Evolutionary conservation across 2,113 vertebrate species (phyloP), one percentile per base, ranked within the genome.

Genomic region (Colius striatus): DNA sequence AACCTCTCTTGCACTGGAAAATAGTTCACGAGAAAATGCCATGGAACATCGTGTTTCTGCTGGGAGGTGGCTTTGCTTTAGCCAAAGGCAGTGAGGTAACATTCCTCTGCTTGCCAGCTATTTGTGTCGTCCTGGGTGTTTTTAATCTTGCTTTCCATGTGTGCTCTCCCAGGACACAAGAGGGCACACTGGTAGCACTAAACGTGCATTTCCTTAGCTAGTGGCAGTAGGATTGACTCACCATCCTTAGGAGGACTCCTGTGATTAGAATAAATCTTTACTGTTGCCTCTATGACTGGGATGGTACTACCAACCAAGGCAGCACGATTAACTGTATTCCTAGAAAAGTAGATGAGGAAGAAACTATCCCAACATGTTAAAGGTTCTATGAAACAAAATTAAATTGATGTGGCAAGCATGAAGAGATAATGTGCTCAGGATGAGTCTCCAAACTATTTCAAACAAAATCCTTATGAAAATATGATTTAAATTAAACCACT

Each of bases 31-130:
- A 98, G 74, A 98, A 98, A 61, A 99, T 99, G 99, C 98, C 99
- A 3, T 99, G 99, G 99, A 98, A 98, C 92, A 98, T 99, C 22
- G 76, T 99, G 34, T 76, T 99, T 74, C 97, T 99, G 90, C 96
- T 99, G 96, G 99, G 99, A 54, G 99, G 99, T 41, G 99, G 99
- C 81, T 99, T 98, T 43, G 99, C 99, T 82, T 92, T 99, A 90
- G 99, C 99, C 92, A 98, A 97, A 12, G 99, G 98, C 94, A 99
- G 99, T 11, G 98, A 99, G 99, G 99, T 99, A 97, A 95, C 79
- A n/a, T 48, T 47, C 47, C 71, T 41, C 4, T 22, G 68, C 66
- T 91, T 51, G 23, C 84, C 84, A n/a, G 79, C 16, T 16, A 1
- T 32, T 47, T 47, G 22, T 8, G 12, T 43, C 50, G 36, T 13